Conservation (phyloP, 2,113 vertebrate genomes). For the Lonchura striata region DNA sequence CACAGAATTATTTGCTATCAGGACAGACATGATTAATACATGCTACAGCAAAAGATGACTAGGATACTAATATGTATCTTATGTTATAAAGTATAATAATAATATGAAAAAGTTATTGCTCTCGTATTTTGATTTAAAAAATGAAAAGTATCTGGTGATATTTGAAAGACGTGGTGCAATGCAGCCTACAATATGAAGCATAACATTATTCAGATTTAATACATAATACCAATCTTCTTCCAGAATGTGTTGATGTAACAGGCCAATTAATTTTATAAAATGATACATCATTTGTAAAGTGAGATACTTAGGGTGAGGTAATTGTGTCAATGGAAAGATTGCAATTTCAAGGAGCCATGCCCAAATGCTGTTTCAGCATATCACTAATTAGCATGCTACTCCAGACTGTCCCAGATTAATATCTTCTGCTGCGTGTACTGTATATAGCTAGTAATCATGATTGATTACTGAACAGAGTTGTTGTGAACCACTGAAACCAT, state of each 20-base stretch:
- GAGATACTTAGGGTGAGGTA: background rate
- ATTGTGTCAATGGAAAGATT: background rate
- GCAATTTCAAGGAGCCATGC: conserved; percentile 22
- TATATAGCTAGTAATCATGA: conserved; percentile 61
- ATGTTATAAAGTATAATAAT: background rate
- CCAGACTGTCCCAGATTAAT: conserved; percentile 67
- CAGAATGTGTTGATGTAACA: background rate
- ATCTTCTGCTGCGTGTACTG: conserved; percentile 65
- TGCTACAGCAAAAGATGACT: background rate
- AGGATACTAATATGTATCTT: background rate
- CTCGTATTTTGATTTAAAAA: background rate
- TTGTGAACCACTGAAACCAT: conserved; percentile 15
- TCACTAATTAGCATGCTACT: conserved; percentile 68
- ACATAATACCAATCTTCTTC: background rate
- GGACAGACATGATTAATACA: background rate
- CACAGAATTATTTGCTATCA: background rate
- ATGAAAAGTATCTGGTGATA: background rate
- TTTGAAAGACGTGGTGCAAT: background rate
- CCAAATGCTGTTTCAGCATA: conserved; percentile 63
- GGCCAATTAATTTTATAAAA: conserved; percentile 41
- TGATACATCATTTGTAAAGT: background rate
- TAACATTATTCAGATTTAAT: background rate
- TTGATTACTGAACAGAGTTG: conserved; percentile 60
- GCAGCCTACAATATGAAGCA: background rate
- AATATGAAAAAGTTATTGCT: background rate